Conservation (phyloP, 2,797 vertebrate species). For the Peromyscus nudipes region DNA sequence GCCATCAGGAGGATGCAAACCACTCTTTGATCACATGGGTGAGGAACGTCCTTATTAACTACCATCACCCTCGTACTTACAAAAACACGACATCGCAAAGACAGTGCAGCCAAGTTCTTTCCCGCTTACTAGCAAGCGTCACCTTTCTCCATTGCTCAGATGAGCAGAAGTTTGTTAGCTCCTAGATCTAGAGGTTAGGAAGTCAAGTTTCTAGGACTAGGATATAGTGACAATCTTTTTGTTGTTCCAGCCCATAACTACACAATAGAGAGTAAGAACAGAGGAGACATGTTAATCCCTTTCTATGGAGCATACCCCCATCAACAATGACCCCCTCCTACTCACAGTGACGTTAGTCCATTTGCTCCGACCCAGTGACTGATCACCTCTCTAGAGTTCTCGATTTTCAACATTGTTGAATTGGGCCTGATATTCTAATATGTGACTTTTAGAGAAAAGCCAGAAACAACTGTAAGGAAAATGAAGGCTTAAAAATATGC, state of each 20-base stretch:
- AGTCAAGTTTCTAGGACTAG: background rate
- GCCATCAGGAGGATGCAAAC: background rate
- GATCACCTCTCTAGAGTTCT: background rate
- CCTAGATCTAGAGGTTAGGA: background rate
- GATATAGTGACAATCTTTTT: background rate
- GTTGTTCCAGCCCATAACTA: background rate
- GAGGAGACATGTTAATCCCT: no score
- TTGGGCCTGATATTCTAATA: background rate
- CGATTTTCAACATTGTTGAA: background rate
- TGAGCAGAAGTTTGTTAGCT: background rate
- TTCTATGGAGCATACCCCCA: background rate
- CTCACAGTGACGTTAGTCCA: background rate
- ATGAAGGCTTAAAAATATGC: slow-evolving; percentile 25
- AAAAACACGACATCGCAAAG: background rate
- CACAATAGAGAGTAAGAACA: background rate
- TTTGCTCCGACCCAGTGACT: background rate
- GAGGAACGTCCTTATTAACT: background rate
- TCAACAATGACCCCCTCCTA: no score
- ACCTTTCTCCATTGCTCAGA: background rate
- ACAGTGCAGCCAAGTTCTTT: background rate
- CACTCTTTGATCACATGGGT: background rate
- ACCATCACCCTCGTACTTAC: background rate
- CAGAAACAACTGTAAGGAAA: background rate
- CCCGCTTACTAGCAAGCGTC: background rate
- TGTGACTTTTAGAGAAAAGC: background rate